A percentile compares a stretch with the other conserved stretches of the same genome.
These are phyloP conservation scores for Stramonita haemastoma DNA, from an alignment of 2,888 invertebrate genomes.

Conservation along the genomic window DNA sequence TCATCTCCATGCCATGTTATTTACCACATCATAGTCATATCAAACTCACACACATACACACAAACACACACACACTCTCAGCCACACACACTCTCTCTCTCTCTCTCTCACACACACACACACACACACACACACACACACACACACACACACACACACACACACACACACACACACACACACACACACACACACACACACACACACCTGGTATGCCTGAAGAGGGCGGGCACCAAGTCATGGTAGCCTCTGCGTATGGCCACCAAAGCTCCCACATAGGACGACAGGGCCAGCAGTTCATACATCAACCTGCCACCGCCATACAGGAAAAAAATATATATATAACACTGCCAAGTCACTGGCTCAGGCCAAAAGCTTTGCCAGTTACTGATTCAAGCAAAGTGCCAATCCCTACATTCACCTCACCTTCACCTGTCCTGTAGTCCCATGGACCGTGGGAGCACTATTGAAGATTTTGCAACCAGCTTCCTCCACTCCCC, in stretches of 20 bases:
- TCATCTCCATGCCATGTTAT: too few species aligned
- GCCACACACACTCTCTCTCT: background rate
- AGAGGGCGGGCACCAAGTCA: constrained; percentile 70
- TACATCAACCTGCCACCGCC: constrained; percentile 47
- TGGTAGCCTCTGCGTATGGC: constrained; percentile 73
- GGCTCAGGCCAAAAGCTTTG: background rate
- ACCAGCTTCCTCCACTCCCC: too few species aligned
- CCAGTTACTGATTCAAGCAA: background rate
- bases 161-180: constrained; percentile 36
- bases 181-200: constrained; percentile 16
- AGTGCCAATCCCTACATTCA: background rate
- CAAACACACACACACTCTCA: background rate
- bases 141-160: background rate
- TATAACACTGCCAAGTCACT: too few species aligned
- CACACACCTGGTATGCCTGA: constrained; percentile 70
- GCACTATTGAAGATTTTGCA: too few species aligned
- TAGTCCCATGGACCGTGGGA: too few species aligned
- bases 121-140: background rate
- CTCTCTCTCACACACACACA: constrained; percentile 57
- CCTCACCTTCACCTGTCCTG: too few species aligned
- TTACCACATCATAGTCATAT: background rate
- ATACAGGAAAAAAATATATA: background rate
- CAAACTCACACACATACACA: background rate
- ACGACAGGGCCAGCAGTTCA: constrained; percentile 71
- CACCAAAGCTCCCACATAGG: constrained; percentile 75